These are phyloP conservation scores for Apostichopus parvimensis DNA, from an alignment of 35 echinoderm and acorn worm genomes.

Conservation along the genomic window DNA sequence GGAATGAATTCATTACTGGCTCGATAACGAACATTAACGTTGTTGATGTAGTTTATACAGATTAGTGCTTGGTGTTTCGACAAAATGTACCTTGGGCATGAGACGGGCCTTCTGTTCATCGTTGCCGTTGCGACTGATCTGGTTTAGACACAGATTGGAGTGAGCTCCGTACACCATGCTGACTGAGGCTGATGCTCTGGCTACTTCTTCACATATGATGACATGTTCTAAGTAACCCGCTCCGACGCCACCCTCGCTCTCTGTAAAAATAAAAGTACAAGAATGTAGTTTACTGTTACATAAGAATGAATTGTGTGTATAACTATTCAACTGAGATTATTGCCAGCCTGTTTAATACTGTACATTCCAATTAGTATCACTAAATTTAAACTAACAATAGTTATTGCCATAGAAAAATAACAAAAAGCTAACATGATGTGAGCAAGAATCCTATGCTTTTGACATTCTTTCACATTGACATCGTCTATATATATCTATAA, in stretches of 20 bases:
- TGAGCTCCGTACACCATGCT: slow-evolving; percentile 72
- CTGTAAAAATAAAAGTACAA: background rate
- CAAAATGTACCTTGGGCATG: slow-evolving; percentile 66
- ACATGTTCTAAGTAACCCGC: slow-evolving; percentile 77
- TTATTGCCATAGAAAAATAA: too few species aligned
- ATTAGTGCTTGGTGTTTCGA: too few species aligned
- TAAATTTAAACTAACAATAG: too few species aligned
- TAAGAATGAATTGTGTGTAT: background rate
- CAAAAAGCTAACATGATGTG: too few species aligned
- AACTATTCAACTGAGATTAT: background rate
- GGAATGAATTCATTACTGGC: background rate
- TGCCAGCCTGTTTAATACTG: too few species aligned
- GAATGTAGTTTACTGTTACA: background rate
- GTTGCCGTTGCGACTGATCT: slow-evolving; percentile 77
- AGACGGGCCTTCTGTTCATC: slow-evolving; percentile 80
- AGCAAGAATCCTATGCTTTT: too few species aligned
- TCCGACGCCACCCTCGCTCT: slow-evolving; percentile 71
- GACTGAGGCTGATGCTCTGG: slow-evolving; percentile 62
- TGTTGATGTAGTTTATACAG: too few species aligned
- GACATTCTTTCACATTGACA: too few species aligned
- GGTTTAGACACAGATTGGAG: slow-evolving; percentile 90
- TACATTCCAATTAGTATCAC: too few species aligned
- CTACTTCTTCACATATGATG: slow-evolving; percentile 81
- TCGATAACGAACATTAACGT: too few species aligned
- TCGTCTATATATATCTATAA: too few species aligned